Evolutionary conservation across 2,113 vertebrate species (phyloP).

Genomic region (Lophius piscatorius): DNA sequence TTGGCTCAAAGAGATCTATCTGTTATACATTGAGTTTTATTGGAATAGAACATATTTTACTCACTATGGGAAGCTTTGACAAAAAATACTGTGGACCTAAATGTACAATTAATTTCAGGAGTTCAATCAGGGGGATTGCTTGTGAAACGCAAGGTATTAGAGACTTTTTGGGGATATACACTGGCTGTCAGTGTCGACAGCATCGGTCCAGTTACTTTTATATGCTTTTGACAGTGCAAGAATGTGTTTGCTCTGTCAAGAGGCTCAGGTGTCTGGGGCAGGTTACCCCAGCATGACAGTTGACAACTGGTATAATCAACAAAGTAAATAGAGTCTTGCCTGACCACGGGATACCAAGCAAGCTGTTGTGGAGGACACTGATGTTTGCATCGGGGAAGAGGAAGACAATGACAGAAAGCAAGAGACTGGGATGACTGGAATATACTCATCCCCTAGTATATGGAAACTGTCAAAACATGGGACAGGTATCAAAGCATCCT

Average conservation of each 20-base stretch:
- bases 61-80: too few species aligned
- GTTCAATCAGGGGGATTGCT: too few species aligned
- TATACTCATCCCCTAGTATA: slow-evolving; percentile 91
- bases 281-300: slow-evolving; percentile 97
- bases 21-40: too few species aligned
- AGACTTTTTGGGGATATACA: too few species aligned
- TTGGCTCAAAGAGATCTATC: too few species aligned
- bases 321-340: slow-evolving; percentile 77
- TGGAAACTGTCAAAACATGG: slow-evolving; percentile 96
- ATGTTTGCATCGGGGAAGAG: slow-evolving; percentile 75
- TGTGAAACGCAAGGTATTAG: too few species aligned
- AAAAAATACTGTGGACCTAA: too few species aligned
- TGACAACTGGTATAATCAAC: slow-evolving; percentile 95
- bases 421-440: slow-evolving; percentile 96
- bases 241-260: slow-evolving; percentile 19
- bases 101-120: too few species aligned
- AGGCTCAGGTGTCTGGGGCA: slow-evolving; percentile 89
- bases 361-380: slow-evolving; percentile 45
- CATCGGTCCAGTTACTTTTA: too few species aligned
- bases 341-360: slow-evolving; percentile 79
- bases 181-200: too few species aligned
- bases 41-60: too few species aligned
- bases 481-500: slow-evolving; percentile 78
- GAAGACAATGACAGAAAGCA: slow-evolving; percentile 84
- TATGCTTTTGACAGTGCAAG: too few species aligned